Percentiles rank a stretch among this genome's conserved stretches.
Evolutionary conservation across 2,888 invertebrate species (phyloP).

Genomic region (Thereva unica): DNA sequence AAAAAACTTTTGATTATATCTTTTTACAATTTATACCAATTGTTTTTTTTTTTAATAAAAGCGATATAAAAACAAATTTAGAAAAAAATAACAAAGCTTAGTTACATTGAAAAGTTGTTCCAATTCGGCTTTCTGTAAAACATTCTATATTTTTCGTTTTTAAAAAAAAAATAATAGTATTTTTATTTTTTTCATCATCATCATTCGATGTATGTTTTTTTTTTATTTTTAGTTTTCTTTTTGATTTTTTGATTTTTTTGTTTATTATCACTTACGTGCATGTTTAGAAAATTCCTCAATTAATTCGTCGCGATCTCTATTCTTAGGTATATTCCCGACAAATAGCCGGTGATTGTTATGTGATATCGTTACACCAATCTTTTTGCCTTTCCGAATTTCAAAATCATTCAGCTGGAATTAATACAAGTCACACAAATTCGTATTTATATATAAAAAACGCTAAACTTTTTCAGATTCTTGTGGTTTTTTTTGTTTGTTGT

Average conservation of each 20-base stretch:
- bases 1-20: too few relatives aligned
- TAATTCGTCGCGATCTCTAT: conserved; percentile 98
- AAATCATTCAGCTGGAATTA: conserved; percentile 99
- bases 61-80: conserved; percentile 13
- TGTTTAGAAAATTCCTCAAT: conserved; percentile 99
- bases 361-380: conserved; percentile 99
- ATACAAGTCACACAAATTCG: conserved; percentile 62
- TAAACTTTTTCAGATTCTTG: background rate
- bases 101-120: conserved; percentile 9
- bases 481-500: conserved; percentile 19
- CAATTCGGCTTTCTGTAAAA: conserved; percentile 35
- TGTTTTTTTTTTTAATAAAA: too few relatives aligned
- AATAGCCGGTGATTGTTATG: conserved; percentile 99
- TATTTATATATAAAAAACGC: conserved; percentile 42
- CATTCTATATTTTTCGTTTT: conserved; percentile 10
- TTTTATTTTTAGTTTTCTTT: conserved; percentile 42
- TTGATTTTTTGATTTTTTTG: conserved; percentile 44
- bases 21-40: too few relatives aligned
- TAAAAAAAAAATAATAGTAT: background rate
- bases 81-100: conserved; percentile 18
- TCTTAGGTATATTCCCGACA: conserved; percentile 99
- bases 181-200: too few relatives aligned
- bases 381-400: conserved; percentile 99
- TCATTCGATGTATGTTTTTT: background rate
- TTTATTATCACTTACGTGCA: conserved; percentile 87